These are phyloP conservation scores for Pipistrellus pipistrellus DNA, from an alignment of 2,797 vertebrate species.

Conservation along the genomic window DNA sequence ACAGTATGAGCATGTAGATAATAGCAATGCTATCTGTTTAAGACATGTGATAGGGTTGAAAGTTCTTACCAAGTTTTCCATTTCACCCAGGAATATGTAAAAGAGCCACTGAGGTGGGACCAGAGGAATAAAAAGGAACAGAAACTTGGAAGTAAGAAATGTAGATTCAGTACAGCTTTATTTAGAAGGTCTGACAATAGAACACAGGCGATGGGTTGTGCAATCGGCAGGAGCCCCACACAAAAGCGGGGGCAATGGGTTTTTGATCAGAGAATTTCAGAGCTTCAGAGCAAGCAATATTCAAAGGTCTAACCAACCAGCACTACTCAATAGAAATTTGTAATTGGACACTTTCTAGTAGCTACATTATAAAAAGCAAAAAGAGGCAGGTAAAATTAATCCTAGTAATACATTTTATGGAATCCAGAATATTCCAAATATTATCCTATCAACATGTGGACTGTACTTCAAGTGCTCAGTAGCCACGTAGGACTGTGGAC, in stretches of 20 bases:
- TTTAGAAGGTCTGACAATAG: neutral
- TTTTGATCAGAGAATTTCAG: neutral
- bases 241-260: neutral
- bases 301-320: neutral
- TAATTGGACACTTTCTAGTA: neutral
- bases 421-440: neutral
- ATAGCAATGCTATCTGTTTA: neutral
- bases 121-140: neutral
- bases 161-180: neutral
- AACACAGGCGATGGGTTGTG: neutral
- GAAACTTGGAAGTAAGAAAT: neutral
- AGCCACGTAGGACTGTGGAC: neutral
- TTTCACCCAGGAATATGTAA: neutral
- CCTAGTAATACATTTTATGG: neutral
- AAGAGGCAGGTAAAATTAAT: neutral
- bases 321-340: neutral
- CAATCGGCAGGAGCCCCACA: neutral
- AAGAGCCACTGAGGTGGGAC: neutral
- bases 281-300: neutral
- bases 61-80: neutral
- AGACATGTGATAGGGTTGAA: neutral
- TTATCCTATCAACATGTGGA: neutral
- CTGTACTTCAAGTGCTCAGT: neutral
- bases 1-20: neutral
- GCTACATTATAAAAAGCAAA: neutral